Base-by-base conservation (phyloP, 2,797 vertebrate species). In the Remorina albescens region DNA sequence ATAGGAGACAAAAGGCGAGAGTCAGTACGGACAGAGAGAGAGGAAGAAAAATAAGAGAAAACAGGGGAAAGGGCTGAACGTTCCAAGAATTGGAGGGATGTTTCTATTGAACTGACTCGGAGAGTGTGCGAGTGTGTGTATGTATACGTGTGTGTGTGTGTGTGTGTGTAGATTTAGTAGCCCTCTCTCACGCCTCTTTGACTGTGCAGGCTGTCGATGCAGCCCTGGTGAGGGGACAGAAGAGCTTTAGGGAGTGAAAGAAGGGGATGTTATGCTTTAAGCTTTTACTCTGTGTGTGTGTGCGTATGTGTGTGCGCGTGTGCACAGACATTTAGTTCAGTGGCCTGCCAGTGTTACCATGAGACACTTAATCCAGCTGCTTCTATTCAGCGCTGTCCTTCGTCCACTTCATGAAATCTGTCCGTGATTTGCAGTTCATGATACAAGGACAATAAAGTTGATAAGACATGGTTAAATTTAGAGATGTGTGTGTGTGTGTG, bases 131-230 rank as follows among this genome's bases (percentile, higher is more conserved):
- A 49, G 30, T 67, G 25, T 50, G 26, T 65, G 44, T 64, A 32
- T 18, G n/a, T n/a, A n/a, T n/a, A n/a, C n/a, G n/a, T n/a, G n/a
- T n/a, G n/a, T n/a, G 30, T 67, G 25, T 50, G 26, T 65, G 44
- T 64, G 37, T 18, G 32, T 23, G 64, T 10, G 8, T 34, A 50
- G 16, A 57, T 61, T 49, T 32, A 72, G 44, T 32, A 18, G 68
- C 47, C 80, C 76, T 86, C 84, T 90, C 86, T 75, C 83, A 85
- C n/a, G 60, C 74, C 66, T 76, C 61, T 56, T 6, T 62, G 50
- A 58, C 70, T 7, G 23, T 50, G 47, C 47, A 72, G 57, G 70
- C 83, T 78, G 56, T 72, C 67, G 67, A 71, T 8, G 2, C 47
- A 56, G 56, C 66, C 74, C 50, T 41, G 59, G 67, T 21, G 0